Evolutionary conservation across 2,113 vertebrate genomes (phyloP).

Genomic region (Larimichthys polyactis): DNA sequence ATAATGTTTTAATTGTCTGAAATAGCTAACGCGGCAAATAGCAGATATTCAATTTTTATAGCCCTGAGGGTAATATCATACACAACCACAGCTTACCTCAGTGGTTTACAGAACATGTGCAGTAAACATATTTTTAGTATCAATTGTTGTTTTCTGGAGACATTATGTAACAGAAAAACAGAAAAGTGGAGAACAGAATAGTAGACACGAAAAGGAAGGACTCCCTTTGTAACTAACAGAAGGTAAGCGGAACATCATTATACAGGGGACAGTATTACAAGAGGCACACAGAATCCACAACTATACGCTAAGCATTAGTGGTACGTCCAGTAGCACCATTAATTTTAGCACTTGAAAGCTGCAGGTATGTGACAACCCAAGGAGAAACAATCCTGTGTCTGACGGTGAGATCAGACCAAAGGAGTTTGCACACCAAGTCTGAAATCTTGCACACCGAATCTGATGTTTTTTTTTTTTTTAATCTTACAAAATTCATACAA

Average conservation of each 20-base stretch:
- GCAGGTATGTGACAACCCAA: not conserved
- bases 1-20: constrained; percentile 51
- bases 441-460: not conserved
- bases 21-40: constrained; percentile 32
- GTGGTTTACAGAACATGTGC: not conserved
- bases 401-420: not conserved
- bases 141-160: not conserved
- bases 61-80: not conserved
- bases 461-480: not conserved
- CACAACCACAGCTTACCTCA: not conserved
- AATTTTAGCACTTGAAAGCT: not conserved
- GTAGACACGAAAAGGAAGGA: not conserved
- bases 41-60: constrained; percentile 28
- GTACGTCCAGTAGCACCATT: not conserved
- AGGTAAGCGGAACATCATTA: not conserved
- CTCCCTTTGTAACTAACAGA: not conserved
- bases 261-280: not conserved
- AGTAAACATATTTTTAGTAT: not conserved
- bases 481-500: not conserved
- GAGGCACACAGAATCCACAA: not conserved
- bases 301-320: not conserved
- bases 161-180: not conserved
- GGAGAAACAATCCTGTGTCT: not conserved
- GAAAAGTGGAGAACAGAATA: not conserved
- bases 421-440: not conserved